Evolutionary conservation across 2,888 invertebrate genomes (phyloP), one percentile per base, ranked within the genome.

Genomic region (Tachina grossa): DNA sequence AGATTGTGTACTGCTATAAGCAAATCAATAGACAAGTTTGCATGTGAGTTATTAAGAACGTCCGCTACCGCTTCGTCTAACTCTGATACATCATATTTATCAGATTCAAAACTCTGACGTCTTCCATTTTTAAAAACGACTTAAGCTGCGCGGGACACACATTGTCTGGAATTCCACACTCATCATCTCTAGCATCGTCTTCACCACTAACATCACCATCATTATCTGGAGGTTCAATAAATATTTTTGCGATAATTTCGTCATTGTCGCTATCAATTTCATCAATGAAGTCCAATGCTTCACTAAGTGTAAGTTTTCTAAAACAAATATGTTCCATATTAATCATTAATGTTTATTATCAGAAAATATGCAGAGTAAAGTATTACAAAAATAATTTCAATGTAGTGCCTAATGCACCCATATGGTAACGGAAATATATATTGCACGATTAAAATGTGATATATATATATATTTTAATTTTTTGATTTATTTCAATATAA

Each of bases 131-230:
- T 49, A 49, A 49, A 49, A 14, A 49, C 47, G 11, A 49, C 14
- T 49, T 49, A 11, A 49, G 47, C 13, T 49, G 47, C 8, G 19
- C n/a, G 16, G 53, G n/a, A 66, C 47, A 66, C 11, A 66, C 19
- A 13, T 47, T 8, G 47, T 49, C 47, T 43, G 65, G 65, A 19
- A 66, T 49, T 19, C 65, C 47, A 11, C 47, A 47, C n/a, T 66
- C 65, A 11, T 66, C 61, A 9, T 16, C 19, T 19, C 31, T 31
- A 31, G 53, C 6, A 19, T 16, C 53, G 19, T 53, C 41, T 63
- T 66, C 65, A 19, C 65, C 65, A 11, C 65, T 47, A 8, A 13
- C 22, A 66, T 66, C 16, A 19, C 65, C 65, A 66, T 47, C 16
- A 66, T 66, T 66, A 11, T 22, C 11, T 11, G 65, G 47, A 10